Conservation (phyloP, 1,140 invertebrate genomes). For the Thaumatotibia leucotreta region DNA sequence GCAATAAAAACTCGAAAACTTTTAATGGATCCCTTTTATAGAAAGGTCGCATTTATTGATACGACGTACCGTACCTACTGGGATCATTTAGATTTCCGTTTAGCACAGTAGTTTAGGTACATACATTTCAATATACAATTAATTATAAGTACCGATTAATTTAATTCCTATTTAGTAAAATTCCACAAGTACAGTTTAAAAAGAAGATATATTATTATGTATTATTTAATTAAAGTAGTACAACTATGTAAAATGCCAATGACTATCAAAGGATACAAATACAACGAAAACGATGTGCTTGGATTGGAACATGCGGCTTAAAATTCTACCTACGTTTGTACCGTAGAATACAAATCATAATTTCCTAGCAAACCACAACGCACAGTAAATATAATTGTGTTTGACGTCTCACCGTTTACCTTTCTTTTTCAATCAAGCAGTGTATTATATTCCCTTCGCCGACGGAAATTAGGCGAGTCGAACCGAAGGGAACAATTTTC, state of each 20-base stretch:
- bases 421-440: slow-evolving; percentile 34
- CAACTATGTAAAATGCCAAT: too few species aligned
- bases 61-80: slow-evolving; percentile 21
- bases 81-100: slow-evolving; percentile 6
- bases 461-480: not conserved
- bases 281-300: too few species aligned
- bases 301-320: not conserved
- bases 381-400: slow-evolving; percentile 2
- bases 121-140: too few species aligned
- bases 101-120: too few species aligned
- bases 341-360: not conserved
- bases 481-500: too few species aligned
- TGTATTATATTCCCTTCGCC: not conserved
- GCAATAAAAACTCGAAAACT: slow-evolving; percentile 27
- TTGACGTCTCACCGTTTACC: slow-evolving; percentile 22
- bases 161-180: too few species aligned
- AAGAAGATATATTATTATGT: too few species aligned
- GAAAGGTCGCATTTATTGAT: slow-evolving; percentile 35
- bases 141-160: too few species aligned
- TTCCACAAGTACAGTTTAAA: too few species aligned
- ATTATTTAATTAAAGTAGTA: too few species aligned
- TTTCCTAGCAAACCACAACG: not conserved
- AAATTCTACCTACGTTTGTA: too few species aligned
- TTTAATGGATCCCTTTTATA: not conserved
- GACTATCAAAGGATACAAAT: too few species aligned